Conservation (phyloP, 2,888 invertebrate genomes). For the Dicycla oo region DNA sequence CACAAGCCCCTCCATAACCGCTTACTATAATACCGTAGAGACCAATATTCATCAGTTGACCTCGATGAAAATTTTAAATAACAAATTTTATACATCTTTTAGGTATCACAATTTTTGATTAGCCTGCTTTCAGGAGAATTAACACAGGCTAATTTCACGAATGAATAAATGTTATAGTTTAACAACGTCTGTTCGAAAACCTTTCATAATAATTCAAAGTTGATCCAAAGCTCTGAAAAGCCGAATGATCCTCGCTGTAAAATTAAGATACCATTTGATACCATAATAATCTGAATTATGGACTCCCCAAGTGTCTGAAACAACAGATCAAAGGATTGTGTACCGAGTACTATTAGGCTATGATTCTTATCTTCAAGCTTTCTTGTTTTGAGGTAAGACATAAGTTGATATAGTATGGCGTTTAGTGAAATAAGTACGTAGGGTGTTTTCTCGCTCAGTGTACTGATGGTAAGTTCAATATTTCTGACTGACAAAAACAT, state of each 20-base stretch:
- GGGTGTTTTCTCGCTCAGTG: too few species aligned
- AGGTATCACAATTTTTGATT: slow-evolving; percentile 1
- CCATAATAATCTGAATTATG: slow-evolving; percentile 53
- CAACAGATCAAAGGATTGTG: slow-evolving; percentile 56
- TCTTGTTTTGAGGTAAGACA: neutral
- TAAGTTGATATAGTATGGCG: neutral
- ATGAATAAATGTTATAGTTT: slow-evolving; percentile 32
- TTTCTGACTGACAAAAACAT: too few species aligned
- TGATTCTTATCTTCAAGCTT: slow-evolving; percentile 24
- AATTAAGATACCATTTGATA: slow-evolving; percentile 61
- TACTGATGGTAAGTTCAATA: too few species aligned
- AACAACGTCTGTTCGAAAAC: slow-evolving; percentile 20
- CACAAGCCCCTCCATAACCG: too few species aligned
- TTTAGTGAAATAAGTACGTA: neutral
- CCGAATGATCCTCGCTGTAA: slow-evolving; percentile 49
- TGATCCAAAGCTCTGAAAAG: slow-evolving; percentile 31
- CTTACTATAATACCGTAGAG: neutral
- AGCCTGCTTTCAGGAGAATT: neutral
- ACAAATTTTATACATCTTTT: neutral
- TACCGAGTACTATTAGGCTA: slow-evolving; percentile 17
- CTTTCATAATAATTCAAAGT: slow-evolving; percentile 32
- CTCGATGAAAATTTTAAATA: neutral
- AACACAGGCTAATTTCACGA: slow-evolving; percentile 24
- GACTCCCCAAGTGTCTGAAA: slow-evolving; percentile 55
- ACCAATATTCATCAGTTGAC: neutral